These are phyloP conservation scores for Drosophila lini DNA, from an alignment of 1,140 invertebrate species.

Conservation along the genomic window DNA sequence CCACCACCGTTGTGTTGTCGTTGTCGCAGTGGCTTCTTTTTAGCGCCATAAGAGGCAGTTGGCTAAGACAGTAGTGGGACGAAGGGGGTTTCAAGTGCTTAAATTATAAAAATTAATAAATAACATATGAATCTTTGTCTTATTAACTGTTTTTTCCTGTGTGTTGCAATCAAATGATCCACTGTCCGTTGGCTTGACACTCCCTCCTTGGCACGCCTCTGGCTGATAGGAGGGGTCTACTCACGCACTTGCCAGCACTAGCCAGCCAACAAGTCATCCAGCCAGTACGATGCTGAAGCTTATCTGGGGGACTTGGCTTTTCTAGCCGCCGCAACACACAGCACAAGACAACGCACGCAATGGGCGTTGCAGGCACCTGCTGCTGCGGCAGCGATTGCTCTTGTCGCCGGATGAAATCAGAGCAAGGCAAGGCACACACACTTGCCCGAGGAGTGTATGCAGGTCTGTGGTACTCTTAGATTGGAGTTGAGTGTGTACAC, in stretches of 20 bases:
- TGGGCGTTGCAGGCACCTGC: conserved; percentile 77
- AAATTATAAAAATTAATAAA: not conserved
- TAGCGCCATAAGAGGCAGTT: conserved; percentile 37
- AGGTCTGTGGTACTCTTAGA: conserved; percentile 3
- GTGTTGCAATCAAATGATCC: conserved; percentile 16
- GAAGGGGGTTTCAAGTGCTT: not conserved
- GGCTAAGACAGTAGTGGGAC: not conserved
- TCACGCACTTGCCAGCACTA: conserved; percentile 44
- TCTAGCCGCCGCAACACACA: conserved; percentile 42
- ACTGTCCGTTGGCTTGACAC: not conserved
- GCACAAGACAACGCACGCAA: conserved; percentile 66
- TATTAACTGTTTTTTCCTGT: not conserved
- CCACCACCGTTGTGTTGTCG: conserved; percentile 40
- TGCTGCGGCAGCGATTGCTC: conserved; percentile 44
- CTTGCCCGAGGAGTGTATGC: not conserved
- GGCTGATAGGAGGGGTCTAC: conserved; percentile 20
- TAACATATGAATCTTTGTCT: too few species aligned
- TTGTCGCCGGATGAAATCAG: conserved; percentile 72
- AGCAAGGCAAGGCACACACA: conserved; percentile 62
- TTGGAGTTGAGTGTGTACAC: conserved; percentile 4
- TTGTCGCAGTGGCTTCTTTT: conserved; percentile 40
- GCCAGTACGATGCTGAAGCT: conserved; percentile 31
- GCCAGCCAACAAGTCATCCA: conserved; percentile 22
- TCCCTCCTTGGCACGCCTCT: conserved; percentile 27
- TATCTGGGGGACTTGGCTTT: conserved; percentile 66